Evolutionary conservation across 2,797 vertebrate genomes (phyloP).

Genomic region (Alexandromys oeconomus): DNA sequence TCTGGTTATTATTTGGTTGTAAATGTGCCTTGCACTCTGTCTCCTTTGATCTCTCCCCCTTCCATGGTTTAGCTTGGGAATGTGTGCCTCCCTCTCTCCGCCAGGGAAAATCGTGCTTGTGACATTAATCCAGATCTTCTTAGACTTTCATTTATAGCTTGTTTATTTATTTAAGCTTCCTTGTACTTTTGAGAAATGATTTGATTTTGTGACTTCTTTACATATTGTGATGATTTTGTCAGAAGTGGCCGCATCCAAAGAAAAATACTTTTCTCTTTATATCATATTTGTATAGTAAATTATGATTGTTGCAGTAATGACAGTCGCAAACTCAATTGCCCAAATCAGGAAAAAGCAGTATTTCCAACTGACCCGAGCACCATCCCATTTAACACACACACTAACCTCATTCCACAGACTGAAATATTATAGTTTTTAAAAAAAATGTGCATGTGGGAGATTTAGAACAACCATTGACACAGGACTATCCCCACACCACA

Average conservation of each 20-base stretch:
- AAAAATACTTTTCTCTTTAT: constrained; percentile 2
- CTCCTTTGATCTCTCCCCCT: not conserved
- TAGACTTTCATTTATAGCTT: constrained; percentile 31
- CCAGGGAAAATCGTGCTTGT: not conserved
- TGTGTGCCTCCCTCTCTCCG: not conserved
- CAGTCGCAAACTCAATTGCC: not conserved
- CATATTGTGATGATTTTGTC: not conserved
- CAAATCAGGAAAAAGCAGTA: not conserved
- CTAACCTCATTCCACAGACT: not conserved
- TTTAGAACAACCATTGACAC: not conserved
- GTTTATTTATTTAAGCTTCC: constrained; percentile 14
- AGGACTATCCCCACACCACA: not conserved
- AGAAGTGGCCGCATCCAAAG: not conserved
- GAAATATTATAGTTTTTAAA: constrained; percentile 37
- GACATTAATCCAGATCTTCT: constrained; percentile 9
- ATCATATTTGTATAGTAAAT: not conserved
- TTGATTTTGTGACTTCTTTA: not conserved
- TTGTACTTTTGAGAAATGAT: not conserved
- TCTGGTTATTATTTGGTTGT: not conserved
- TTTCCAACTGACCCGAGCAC: not conserved
- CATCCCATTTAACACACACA: not conserved
- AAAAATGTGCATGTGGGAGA: constrained; percentile 22
- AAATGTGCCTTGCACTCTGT: not conserved
- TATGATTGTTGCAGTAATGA: not conserved
- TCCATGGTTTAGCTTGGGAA: not conserved